Base-by-base conservation (phyloP, 1,140 invertebrate species). In the Grapholita molesta region DNA sequence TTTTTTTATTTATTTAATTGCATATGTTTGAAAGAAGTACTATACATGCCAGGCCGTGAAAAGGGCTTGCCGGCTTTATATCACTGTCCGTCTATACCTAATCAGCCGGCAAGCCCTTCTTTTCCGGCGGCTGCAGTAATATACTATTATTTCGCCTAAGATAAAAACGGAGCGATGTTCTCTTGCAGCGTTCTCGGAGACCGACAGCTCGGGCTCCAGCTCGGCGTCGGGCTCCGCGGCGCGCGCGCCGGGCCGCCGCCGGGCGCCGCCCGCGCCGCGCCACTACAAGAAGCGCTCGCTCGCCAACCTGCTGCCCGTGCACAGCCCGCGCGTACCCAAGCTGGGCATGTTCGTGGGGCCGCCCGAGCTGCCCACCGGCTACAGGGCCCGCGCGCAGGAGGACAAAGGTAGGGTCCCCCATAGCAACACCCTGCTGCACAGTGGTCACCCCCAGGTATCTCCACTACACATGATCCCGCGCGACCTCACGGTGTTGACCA, bases 121-220 rank as follows among this genome's bases (percentile, higher is more conserved):
- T n/a, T n/a, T n/a, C n/a, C n/a, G n/a, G n/a, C n/a, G n/a, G n/a
- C n/a, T n/a, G n/a, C n/a, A n/a, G n/a, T n/a, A n/a, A n/a, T n/a
- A n/a, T n/a, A n/a, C n/a, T n/a, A n/a, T n/a, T n/a, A n/a, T n/a
- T n/a, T n/a, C n/a, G n/a, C n/a, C n/a, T n/a, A n/a, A n/a, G n/a
- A n/a, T n/a, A n/a, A n/a, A n/a, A n/a, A n/a, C n/a, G n/a, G n/a
- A n/a, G n/a, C n/a, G n/a, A n/a, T n/a, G 7, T 61, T 70, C 15
- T 64, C 1, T 71, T 3, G 4, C 82, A 95, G 95, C 95, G 55
- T 96, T 96, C 85, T 96, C 96, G 25, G 96, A 97, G 84, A 97
- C 96, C 18, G 97, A 98, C 84, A 98, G 96, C 75, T 97, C 97
- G 67, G 96, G 95, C 88, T 97, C 96, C 80, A 97, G 96, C 52